Evolutionary conservation across 2,113 vertebrate species (phyloP), one percentile per base, ranked within the genome.

Genomic region (Etia nguti): DNA sequence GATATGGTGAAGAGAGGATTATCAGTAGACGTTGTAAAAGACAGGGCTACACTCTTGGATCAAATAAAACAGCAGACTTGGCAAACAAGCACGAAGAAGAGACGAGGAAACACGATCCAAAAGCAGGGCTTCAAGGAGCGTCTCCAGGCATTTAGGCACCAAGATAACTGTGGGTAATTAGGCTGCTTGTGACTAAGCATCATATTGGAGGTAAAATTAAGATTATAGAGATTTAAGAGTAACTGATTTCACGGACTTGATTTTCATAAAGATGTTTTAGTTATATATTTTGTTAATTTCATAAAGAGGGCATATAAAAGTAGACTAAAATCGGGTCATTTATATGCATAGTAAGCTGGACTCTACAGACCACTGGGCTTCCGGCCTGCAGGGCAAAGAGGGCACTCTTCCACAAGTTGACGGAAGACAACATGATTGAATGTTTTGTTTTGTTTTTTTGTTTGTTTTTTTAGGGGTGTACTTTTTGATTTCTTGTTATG

Each of bases 401-500:
- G 8, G 48, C 2, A 1, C 48, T 50, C 48, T 20, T 50, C 16
- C 48, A 50, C 16, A 50, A 9, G 48, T 50, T 1, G 48, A 50
- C 2, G 4, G 7, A 50, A 50, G 48, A 50, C 0, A 50, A 4
- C 1, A 50, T 50, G 7, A 50, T 50, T 50, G 16, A 48, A 0
- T 48, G 15, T 1, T 48, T 1, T 18, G 16, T 48, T 50, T 1
- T 50, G 4, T 1, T 50, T 1, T 50, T 29, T 29, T 4, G 4
- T 29, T 18, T 50, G 4, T 8, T 18, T 20, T 50, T 8, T 18
- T 54, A 0, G 0, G 20, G 50, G 20, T 54, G 20, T 54, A 54
- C 3, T 0, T 52, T 52, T n/a, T 2, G 0, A 52, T n/a, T 10
- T 52, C 3, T 52, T 8, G 18, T 1, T 0, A 54, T 54, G 20